Evolutionary conservation across 2,888 invertebrate species (phyloP), one percentile per base, ranked within the genome.

Genomic region (Lamproptera curius): DNA sequence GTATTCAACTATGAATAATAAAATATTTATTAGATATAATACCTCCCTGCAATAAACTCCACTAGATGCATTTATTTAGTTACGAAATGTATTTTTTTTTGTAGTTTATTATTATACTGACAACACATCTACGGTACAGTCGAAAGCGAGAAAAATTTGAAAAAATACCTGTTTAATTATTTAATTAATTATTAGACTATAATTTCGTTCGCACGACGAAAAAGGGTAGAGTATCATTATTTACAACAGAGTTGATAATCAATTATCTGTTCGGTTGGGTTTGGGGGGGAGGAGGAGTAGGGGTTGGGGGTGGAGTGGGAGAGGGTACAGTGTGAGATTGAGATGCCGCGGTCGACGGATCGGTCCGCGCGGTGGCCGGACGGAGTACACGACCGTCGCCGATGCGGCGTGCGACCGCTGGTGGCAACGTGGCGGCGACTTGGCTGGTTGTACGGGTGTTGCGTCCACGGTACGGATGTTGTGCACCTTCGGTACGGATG

Each of bases 61-160:
- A 78, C 86, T 86, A 86, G 78, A 84, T 84, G 85, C 78, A 69
- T 72, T 78, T 76, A 76, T 76, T 76, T 80, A 69, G 78, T 80
- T 81, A 85, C 78, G 84, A 82, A 83, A 83, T 82, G 80, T 83
- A 75, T 11, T 79, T 80, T 75, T 61, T 81, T 83, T 76, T 77
- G 75, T 77, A 80, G 78, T 81, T 84, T 86, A 78, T 80, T 81
- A 82, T 78, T 81, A 79, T 67, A 75, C 75, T 83, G 86, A 85
- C 80, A 87, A 87, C 86, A 87, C 85, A 84, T 85, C 87, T 87
- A 87, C 86, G 76, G 82, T 87, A 87, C 83, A 86, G 85, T 84
- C 73, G 84, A 87, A 82, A 86, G 87, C 86, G 87, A 87, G 86
- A 86, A 82, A 80, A 79, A 71, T 81, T 86, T 85, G 83, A 86